Percentiles rank a stretch among this genome's conserved stretches.
Evolutionary conservation across 2,888 invertebrate species (phyloP).

Genomic region (Trachelus tabidus): DNA sequence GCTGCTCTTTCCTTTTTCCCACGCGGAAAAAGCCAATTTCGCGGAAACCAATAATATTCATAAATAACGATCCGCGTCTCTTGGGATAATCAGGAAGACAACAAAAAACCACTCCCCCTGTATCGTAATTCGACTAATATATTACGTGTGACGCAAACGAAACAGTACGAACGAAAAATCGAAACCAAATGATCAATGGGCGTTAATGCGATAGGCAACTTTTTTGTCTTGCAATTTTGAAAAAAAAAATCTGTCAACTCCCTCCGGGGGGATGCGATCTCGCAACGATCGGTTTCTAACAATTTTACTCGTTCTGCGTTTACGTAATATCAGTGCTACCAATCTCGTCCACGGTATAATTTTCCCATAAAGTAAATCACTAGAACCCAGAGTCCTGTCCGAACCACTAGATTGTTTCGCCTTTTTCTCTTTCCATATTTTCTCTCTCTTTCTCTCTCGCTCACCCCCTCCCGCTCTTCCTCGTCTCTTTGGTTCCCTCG

Average conservation of each 20-base stretch:
- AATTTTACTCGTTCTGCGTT: constrained; percentile 30
- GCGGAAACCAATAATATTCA: constrained; percentile 34
- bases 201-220: too few relatives aligned
- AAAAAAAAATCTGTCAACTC: background rate
- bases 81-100: too few relatives aligned
- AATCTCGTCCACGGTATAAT: constrained; percentile 38
- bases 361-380: constrained; percentile 39
- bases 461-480: too few relatives aligned
- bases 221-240: too few relatives aligned
- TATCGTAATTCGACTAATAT: too few relatives aligned
- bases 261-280: background rate
- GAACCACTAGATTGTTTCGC: constrained; percentile 28
- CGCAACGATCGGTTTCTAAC: constrained; percentile 10
- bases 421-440: background rate
- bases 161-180: too few relatives aligned
- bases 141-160: too few relatives aligned
- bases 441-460: background rate
- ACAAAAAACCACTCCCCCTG: too few relatives aligned
- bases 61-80: constrained; percentile 29
- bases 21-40: constrained; percentile 27
- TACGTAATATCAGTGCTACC: constrained; percentile 28
- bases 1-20: too few relatives aligned
- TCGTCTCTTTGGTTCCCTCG: background rate
- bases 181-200: too few relatives aligned
- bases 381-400: constrained; percentile 16